Evolutionary conservation across 2,797 vertebrate genomes (phyloP).

Genomic region (Parauchenoglanis punctatus): DNA sequence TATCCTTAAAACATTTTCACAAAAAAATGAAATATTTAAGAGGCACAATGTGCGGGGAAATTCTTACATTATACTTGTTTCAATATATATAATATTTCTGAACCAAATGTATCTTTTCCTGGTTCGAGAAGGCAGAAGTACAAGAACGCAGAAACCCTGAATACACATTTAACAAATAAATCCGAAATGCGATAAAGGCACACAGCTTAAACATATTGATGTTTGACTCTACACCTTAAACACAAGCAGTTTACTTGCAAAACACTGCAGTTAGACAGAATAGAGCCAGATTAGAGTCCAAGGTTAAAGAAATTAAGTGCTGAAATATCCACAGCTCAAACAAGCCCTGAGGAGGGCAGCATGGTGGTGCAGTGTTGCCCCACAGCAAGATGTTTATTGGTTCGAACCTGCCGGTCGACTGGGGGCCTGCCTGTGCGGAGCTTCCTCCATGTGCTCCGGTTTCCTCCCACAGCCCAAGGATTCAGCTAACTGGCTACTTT

Average conservation of each 20-base stretch:
- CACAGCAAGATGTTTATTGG: no score
- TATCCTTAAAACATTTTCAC: not conserved
- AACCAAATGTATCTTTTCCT: not conserved
- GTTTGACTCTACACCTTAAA: not conserved
- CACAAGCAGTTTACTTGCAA: not conserved
- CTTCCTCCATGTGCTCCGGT: no score
- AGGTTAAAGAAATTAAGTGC: not conserved
- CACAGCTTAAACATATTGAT: not conserved
- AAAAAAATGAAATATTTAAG: not conserved
- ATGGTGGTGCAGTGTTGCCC: no score
- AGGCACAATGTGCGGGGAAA: not conserved
- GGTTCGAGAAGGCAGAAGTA: not conserved
- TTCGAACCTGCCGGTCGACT: no score
- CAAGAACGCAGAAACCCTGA: not conserved
- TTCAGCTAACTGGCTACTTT: no score
- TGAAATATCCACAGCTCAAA: not conserved
- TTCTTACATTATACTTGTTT: not conserved
- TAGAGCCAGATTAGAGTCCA: not conserved
- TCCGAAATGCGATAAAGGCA: not conserved
- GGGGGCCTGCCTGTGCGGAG: no score
- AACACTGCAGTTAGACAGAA: not conserved
- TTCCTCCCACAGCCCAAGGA: no score
- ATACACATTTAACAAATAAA: not conserved
- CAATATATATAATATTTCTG: not conserved
- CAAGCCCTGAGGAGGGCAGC: not conserved